Conservation (phyloP, 2,888 invertebrate genomes). For the Cotesia congregata region DNA sequence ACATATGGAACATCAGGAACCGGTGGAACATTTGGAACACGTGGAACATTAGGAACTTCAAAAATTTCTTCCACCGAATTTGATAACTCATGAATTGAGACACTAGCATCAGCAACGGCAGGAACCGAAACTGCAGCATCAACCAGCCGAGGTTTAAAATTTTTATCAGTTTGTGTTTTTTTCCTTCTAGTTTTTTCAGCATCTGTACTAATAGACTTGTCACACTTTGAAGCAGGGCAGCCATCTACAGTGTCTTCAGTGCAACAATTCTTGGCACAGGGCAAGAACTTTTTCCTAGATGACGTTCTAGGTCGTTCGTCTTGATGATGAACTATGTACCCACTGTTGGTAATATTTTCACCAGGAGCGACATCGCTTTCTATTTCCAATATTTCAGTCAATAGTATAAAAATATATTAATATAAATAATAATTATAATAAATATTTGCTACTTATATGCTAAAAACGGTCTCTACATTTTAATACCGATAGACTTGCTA, state of each 20-base stretch:
- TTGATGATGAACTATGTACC: too few species aligned
- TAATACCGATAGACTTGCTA: conserved; percentile 48
- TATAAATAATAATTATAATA: background rate
- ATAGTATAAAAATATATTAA: too few species aligned
- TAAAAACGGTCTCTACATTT: conserved; percentile 41
- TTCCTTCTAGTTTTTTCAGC: background rate
- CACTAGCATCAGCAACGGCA: background rate
- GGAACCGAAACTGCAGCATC: background rate
- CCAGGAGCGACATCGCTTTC: too few species aligned
- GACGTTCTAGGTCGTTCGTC: too few species aligned
- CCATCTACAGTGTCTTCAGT: background rate
- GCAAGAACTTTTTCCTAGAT: background rate
- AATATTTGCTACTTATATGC: conserved; percentile 11
- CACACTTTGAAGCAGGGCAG: background rate
- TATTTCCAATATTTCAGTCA: too few species aligned
- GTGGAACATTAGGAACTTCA: too few species aligned
- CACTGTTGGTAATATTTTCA: too few species aligned
- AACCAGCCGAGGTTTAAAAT: background rate
- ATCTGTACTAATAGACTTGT: background rate
- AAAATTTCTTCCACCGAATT: too few species aligned
- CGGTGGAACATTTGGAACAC: too few species aligned
- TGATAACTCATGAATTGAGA: background rate
- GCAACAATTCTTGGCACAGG: background rate
- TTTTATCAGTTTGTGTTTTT: background rate
- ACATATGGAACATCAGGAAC: too few species aligned